phyloP scores from a whole-genome alignment of 2,797 vertebrate genomes.

The Prunella strophiata region DNA sequence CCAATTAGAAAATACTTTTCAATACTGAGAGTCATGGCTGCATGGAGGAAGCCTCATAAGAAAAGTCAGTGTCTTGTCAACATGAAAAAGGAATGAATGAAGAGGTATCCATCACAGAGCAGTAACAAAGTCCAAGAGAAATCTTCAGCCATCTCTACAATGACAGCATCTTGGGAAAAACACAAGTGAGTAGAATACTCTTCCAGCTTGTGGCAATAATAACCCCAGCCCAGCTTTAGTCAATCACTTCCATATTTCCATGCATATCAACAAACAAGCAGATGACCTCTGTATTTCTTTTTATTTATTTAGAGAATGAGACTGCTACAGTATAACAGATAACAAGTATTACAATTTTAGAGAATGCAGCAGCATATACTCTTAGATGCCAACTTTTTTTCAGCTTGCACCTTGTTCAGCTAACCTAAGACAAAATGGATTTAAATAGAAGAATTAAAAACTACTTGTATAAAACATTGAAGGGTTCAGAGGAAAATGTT shows the following conservation, averaged over 20 bases:
- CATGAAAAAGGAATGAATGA: neutral
- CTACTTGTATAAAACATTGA: neutral
- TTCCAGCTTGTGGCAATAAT: neutral
- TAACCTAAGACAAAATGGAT: neutral
- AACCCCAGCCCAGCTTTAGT: neutral
- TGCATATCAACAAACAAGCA: neutral
- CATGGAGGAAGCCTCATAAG: neutral
- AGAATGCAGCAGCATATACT: neutral
- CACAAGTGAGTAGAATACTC: neutral
- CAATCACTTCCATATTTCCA: neutral
- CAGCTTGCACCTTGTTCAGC: neutral
- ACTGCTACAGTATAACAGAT: neutral
- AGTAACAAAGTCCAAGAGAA: neutral
- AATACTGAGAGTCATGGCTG: neutral
- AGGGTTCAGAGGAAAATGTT: neutral
- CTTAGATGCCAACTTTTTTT: neutral
- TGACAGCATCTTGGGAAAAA: neutral
- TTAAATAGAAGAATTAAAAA: neutral
- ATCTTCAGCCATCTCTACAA: neutral
- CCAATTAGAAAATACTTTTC: neutral
- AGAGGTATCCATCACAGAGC: neutral
- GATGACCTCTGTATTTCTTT: neutral
- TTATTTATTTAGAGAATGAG: neutral
- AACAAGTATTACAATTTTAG: neutral
- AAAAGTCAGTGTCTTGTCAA: neutral